These are phyloP conservation scores for Uria lomvia DNA, from an alignment of 2,113 vertebrate species.

Conservation along the genomic window DNA sequence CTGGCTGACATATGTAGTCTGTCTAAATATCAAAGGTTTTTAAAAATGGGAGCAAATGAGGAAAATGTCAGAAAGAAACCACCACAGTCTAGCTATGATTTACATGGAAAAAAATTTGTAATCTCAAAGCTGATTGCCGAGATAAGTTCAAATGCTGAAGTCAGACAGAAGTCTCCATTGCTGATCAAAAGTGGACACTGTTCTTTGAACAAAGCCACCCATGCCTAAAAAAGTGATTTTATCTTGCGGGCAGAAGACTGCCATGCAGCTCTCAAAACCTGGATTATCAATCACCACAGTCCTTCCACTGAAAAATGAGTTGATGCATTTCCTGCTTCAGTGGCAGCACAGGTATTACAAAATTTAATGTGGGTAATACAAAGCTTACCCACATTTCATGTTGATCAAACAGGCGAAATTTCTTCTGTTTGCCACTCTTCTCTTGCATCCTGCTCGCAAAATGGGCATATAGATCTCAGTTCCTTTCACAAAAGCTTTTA, in stretches of 20 bases:
- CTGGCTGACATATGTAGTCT: constrained; percentile 3
- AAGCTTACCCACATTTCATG: not conserved
- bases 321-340: not conserved
- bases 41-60: not conserved
- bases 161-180: not conserved
- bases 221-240: not conserved
- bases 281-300: not conserved
- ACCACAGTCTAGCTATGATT: not conserved
- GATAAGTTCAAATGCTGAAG: not conserved
- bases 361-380: not conserved
- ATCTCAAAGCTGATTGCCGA: not conserved
- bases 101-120: not conserved
- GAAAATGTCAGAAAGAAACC: not conserved
- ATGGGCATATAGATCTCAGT: not conserved
- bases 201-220: not conserved
- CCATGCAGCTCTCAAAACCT: not conserved
- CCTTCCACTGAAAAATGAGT: not conserved
- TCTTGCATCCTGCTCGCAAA: not conserved
- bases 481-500: not conserved
- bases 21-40: constrained; percentile 39
- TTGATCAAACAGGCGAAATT: not conserved
- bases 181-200: not conserved
- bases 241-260: not conserved
- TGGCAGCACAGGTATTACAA: not conserved
- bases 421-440: not conserved